A percentile compares a stretch with the other conserved stretches of the same genome.
phyloP scores from a whole-genome alignment of 2,888 invertebrate species.

The Aphodius sticticus region DNA sequence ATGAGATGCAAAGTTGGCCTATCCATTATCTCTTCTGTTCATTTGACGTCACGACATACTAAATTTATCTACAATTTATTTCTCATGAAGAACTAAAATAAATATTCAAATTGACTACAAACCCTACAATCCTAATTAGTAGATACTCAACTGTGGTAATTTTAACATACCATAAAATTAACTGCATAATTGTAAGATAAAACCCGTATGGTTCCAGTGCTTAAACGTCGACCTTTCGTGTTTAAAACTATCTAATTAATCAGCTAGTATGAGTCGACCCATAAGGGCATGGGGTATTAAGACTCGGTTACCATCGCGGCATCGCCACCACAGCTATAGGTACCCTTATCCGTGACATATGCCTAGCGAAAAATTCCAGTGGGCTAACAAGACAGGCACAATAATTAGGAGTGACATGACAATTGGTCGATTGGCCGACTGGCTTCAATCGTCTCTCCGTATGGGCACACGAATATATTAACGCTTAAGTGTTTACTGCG shows the following conservation, averaged over 20 bases:
- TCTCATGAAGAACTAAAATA: too few relatives aligned
- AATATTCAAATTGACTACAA: not conserved
- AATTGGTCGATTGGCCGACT: slow-evolving; percentile 42
- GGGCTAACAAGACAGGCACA: slow-evolving; percentile 33
- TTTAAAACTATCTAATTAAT: not conserved
- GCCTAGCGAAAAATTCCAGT: slow-evolving; percentile 37
- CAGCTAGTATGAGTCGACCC: not conserved
- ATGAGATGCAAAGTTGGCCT: too few relatives aligned
- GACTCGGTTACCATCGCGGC: slow-evolving; percentile 9
- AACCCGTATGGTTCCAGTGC: not conserved
- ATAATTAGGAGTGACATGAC: slow-evolving; percentile 40
- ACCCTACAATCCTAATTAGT: not conserved
- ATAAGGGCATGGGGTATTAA: slow-evolving; percentile 9
- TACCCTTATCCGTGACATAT: slow-evolving; percentile 39
- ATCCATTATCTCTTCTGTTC: too few relatives aligned
- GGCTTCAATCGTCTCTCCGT: slow-evolving; percentile 36
- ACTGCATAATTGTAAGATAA: not conserved
- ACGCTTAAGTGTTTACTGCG: slow-evolving; percentile 1
- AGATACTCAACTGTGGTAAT: not conserved
- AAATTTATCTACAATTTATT: too few relatives aligned
- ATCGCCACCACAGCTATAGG: not conserved
- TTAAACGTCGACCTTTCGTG: not conserved
- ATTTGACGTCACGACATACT: too few relatives aligned
- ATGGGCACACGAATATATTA: slow-evolving; percentile 19
- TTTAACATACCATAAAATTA: not conserved